phyloP scores from a whole-genome alignment of 2,113 vertebrate species.

The Heptranchias perlo region DNA sequence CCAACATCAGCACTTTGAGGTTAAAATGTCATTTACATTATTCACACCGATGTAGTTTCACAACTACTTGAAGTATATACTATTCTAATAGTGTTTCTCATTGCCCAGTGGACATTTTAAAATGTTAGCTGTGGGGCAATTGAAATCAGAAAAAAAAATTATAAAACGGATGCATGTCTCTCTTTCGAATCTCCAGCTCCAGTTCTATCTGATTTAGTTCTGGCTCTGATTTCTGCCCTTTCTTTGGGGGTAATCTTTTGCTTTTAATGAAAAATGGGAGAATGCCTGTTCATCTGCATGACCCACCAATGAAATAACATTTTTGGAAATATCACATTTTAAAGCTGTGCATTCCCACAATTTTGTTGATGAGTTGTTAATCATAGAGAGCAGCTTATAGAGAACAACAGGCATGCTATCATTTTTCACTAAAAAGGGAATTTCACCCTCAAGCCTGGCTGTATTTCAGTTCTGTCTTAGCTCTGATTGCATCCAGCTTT shows the following conservation, averaged over 20 bases:
- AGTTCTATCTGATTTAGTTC: not conserved
- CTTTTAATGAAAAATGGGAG: not conserved
- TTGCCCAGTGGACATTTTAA: not conserved
- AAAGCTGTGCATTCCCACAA: not conserved
- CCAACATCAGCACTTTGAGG: not conserved
- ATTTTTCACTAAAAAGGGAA: not conserved
- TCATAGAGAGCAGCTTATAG: not conserved
- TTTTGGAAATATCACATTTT: not conserved
- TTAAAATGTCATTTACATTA: not conserved
- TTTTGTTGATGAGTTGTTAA: not conserved
- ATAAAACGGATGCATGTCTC: not conserved
- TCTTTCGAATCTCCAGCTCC: not conserved
- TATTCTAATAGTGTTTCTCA: not conserved
- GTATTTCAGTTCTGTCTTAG: not conserved
- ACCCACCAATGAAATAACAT: not conserved
- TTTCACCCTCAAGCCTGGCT: not conserved
- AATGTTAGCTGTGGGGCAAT: not conserved
- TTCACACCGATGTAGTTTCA: not conserved
- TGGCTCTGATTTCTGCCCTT: not conserved
- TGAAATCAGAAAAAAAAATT: not conserved
- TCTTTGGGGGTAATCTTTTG: not conserved
- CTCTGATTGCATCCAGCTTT: not conserved
- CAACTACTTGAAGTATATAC: not conserved
- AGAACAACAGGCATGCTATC: not conserved
- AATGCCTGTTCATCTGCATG: not conserved